Evolutionary conservation across 2,888 invertebrate species (phyloP).

Genomic region (Ectemnius lituratus): DNA sequence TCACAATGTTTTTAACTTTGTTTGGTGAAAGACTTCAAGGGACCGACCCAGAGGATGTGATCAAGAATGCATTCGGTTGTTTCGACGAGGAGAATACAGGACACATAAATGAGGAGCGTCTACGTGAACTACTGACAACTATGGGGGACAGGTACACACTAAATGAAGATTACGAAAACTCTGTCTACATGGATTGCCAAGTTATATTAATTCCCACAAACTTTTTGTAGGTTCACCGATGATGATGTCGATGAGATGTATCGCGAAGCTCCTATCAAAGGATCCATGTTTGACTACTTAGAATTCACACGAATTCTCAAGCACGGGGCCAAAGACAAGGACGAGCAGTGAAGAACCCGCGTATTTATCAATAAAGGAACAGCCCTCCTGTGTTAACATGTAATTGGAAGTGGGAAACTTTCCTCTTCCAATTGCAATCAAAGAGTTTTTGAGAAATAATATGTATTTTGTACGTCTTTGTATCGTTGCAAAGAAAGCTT

Average conservation of each 20-base stretch:
- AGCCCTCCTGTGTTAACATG: slow-evolving; percentile 23
- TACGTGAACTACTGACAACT: slow-evolving; percentile 95
- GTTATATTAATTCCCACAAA: no score
- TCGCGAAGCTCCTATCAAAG: slow-evolving; percentile 98
- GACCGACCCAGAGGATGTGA: slow-evolving; percentile 99
- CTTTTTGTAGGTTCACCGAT: slow-evolving; percentile 84
- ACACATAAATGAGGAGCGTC: slow-evolving; percentile 94
- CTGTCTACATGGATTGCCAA: not conserved
- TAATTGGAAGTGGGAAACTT: slow-evolving; percentile 29
- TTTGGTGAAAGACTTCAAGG: slow-evolving; percentile 99
- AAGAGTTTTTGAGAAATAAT: slow-evolving; percentile 42
- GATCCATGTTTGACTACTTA: slow-evolving; percentile 96
- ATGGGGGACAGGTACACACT: slow-evolving; percentile 92
- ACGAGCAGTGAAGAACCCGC: slow-evolving; percentile 85
- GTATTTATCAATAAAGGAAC: slow-evolving; percentile 9
- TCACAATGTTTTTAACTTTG: slow-evolving; percentile 99
- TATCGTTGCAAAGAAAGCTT: slow-evolving; percentile 38
- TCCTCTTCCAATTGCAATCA: slow-evolving; percentile 35
- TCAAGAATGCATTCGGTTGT: slow-evolving; percentile 99
- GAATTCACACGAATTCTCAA: slow-evolving; percentile 99
- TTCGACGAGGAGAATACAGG: slow-evolving; percentile 98
- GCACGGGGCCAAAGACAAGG: slow-evolving; percentile 99
- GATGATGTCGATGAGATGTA: slow-evolving; percentile 99
- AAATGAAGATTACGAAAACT: not conserved
- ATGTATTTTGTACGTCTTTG: slow-evolving; percentile 45